phyloP scores from a whole-genome alignment of 2,113 vertebrate species.

The Clinocottus analis region DNA sequence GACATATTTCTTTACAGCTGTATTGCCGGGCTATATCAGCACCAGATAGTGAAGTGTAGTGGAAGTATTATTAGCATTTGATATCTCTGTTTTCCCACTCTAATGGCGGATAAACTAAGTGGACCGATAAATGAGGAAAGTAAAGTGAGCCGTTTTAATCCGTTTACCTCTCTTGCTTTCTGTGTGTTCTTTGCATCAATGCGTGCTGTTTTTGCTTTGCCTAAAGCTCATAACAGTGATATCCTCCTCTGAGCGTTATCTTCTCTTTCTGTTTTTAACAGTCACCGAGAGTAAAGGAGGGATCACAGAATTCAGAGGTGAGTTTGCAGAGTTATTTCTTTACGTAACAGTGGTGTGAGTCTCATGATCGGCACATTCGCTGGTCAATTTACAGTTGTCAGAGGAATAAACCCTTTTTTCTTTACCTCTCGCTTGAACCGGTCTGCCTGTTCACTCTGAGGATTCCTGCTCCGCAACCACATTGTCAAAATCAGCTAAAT shows the following conservation, averaged over 20 bases:
- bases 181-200: constrained; percentile 48
- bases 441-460: background rate
- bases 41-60: background rate
- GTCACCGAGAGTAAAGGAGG: constrained; percentile 97
- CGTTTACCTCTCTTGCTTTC: constrained; percentile 9
- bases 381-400: too few species aligned
- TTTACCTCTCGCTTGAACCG: too few species aligned
- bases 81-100: background rate
- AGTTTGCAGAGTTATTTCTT: constrained; percentile 43
- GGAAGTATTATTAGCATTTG: background rate
- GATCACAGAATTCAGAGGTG: constrained; percentile 91
- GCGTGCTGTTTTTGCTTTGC: constrained; percentile 33
- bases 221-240: background rate
- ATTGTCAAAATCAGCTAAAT: background rate
- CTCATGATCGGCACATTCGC: too few species aligned
- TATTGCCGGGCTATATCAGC: background rate
- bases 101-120: background rate
- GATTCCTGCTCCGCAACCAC: background rate
- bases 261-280: constrained; percentile 71
- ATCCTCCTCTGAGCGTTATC: constrained; percentile 6
- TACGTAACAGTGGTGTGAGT: background rate
- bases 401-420: too few species aligned
- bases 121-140: constrained; percentile 22
- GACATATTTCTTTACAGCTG: background rate
- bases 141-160: constrained; percentile 52